These are phyloP conservation scores for Cryptocephalus moraei DNA, from an alignment of 2,888 invertebrate genomes.

Conservation along the genomic window DNA sequence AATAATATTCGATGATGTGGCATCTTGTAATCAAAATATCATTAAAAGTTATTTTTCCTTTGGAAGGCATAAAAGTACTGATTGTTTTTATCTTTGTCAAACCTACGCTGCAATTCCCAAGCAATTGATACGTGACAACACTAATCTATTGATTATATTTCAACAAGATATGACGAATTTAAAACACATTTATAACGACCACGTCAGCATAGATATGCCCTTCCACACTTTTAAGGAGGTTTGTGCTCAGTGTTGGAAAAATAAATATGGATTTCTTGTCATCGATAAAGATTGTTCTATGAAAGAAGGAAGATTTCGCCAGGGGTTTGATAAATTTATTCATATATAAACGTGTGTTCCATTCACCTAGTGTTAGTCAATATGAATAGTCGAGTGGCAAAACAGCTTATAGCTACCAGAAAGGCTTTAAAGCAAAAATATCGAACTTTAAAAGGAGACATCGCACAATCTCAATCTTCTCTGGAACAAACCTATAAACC, in stretches of 20 bases:
- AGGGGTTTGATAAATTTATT: constrained; percentile 3
- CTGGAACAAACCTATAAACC: constrained; percentile 4
- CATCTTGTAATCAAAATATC: constrained; percentile 4
- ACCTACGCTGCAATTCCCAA: constrained; percentile 5
- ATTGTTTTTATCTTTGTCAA: constrained; percentile 8
- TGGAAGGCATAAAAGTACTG: constrained; percentile 6
- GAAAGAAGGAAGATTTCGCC: constrained; percentile 1
- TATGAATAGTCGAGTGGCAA: constrained; percentile 2
- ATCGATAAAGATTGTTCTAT: constrained; percentile 4
- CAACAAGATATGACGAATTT: constrained; percentile 7
- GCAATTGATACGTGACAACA: constrained; percentile 8
- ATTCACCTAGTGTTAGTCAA: neutral
- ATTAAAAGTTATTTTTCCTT: constrained; percentile 7
- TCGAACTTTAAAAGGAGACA: constrained; percentile 3
- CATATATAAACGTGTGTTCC: neutral
- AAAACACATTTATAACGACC: constrained; percentile 7
- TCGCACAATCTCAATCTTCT: constrained; percentile 1
- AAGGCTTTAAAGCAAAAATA: constrained; percentile 3
- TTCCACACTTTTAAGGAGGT: constrained; percentile 5
- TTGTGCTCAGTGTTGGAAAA: constrained; percentile 2
- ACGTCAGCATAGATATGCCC: constrained; percentile 5
- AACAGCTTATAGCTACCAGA: constrained; percentile 4
- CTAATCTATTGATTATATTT: constrained; percentile 6
- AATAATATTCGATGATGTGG: constrained; percentile 6
- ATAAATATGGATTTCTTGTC: constrained; percentile 1